A percentile compares a stretch with the other conserved stretches of the same genome.
phyloP scores from a whole-genome alignment of 2,113 vertebrate genomes.

The Cryptomyrus ogoouensis region DNA sequence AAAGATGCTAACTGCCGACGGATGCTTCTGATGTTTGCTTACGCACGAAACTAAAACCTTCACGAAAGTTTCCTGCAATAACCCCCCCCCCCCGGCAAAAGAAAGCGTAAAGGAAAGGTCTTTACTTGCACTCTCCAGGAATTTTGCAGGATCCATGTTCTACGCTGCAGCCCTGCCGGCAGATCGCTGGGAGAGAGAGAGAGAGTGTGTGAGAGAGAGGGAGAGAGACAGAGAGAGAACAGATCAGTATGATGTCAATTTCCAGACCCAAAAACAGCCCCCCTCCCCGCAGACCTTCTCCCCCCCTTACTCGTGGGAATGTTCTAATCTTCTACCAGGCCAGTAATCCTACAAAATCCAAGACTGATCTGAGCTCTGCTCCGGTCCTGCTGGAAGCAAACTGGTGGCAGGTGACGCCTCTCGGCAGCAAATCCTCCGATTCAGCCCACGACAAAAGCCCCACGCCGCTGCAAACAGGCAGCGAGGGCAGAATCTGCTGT shows the following conservation, averaged over 20 bases:
- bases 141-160: constrained; percentile 77
- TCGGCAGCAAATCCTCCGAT: constrained; percentile 30
- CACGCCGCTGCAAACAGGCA: neutral
- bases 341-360: constrained; percentile 55
- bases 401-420: constrained; percentile 32
- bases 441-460: constrained; percentile 16
- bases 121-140: constrained; percentile 87
- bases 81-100: neutral
- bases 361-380: constrained; percentile 37
- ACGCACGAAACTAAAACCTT: neutral
- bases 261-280: neutral
- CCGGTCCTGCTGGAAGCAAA: constrained; percentile 41
- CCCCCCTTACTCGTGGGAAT: constrained; percentile 38
- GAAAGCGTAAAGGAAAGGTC: neutral
- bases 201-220: neutral
- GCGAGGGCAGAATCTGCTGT: neutral
- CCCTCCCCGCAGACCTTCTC: neutral
- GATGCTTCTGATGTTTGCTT: neutral
- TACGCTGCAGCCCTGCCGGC: constrained; percentile 80
- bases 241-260: constrained; percentile 32
- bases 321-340: constrained; percentile 42
- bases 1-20: neutral
- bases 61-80: neutral
- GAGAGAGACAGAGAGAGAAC: neutral
- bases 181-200: constrained; percentile 64